Evolutionary conservation across 2,888 invertebrate species (phyloP), one percentile per base, ranked within the genome.

Genomic region (Nebria salina): DNA sequence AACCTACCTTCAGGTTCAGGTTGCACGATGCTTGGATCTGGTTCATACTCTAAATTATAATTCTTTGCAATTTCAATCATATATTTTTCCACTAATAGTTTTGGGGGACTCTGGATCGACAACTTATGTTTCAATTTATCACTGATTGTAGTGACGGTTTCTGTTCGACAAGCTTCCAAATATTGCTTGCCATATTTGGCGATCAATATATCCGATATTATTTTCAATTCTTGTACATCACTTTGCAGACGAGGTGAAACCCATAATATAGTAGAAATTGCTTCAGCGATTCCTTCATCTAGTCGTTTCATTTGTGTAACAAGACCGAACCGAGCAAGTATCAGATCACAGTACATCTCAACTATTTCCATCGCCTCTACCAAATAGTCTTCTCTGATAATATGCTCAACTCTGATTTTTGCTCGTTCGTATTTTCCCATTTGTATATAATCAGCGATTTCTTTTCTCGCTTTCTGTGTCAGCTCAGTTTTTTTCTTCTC

Each of bases 321-420:
- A 9, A 99, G 91, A 0, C 99, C 99, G 90, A 98, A 99, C 86
- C 99, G 92, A 0, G 99, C 99, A 77, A 99, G 89, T 72, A 99
- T 89, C 76, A 99, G 91, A 90, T 99, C 99, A 90, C 99, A 99
- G 88, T 98, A 99, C 98, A 99, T 99, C 91, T 99, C 99, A 0
- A 99, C 93, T 82, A 99, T 93, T 91, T 99, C 99, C 96, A 99
- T 97, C 0, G 99, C 99, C 90, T 99, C 99, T 2, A 99, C 98
- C 89, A 99, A 92, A 88, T 99, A 99, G 90, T 99, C 99, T 90
- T 99, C 98, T 72, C 99, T 93, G 82, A 99, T 98, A 82, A 99
- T 99, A 86, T 98, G 97, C 89, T 99, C 99, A 9, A 99, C 99
- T 41, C 99, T 92, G 83, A 99, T 99, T 88, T 97, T 96, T 0